These are phyloP conservation scores for Petaurus breviceps DNA, from an alignment of 2,113 vertebrate species.

Conservation along the genomic window DNA sequence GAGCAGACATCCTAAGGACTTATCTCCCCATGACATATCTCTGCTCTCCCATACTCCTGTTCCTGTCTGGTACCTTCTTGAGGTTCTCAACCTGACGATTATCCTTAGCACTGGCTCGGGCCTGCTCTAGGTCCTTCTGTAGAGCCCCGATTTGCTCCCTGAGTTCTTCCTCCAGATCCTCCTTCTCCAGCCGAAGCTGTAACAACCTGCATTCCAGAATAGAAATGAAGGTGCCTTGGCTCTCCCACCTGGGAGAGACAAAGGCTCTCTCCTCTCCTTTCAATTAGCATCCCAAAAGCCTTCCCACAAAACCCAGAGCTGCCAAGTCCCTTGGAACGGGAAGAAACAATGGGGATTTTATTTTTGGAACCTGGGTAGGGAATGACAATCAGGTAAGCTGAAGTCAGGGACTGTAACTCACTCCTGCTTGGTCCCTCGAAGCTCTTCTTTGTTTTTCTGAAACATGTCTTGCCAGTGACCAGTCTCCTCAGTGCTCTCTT, in stretches of 20 bases:
- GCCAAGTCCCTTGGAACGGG: background rate
- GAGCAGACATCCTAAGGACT: background rate
- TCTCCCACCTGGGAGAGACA: background rate
- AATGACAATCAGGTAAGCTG: background rate
- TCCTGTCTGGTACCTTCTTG: slow-evolving; percentile 77
- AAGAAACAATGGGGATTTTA: background rate
- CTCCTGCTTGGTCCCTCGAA: slow-evolving; percentile 92
- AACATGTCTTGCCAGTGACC: slow-evolving; percentile 95
- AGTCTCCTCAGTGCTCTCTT: slow-evolving; percentile 92
- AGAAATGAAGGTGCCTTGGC: slow-evolving; percentile 36
- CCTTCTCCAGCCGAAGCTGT: slow-evolving; percentile 93
- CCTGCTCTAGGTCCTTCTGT: slow-evolving; percentile 85
- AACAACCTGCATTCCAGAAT: slow-evolving; percentile 85
- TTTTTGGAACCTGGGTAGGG: background rate
- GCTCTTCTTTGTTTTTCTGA: slow-evolving; percentile 91
- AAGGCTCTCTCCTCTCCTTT: background rate
- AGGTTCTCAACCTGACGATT: slow-evolving; percentile 81
- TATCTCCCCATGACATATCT: background rate
- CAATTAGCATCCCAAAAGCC: background rate
- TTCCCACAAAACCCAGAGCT: background rate
- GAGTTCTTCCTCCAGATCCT: slow-evolving; percentile 94
- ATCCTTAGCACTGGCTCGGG: slow-evolving; percentile 72
- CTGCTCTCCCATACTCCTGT: background rate
- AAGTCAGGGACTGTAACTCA: slow-evolving; percentile 77
- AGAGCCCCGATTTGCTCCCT: slow-evolving; percentile 87